Percentiles rank a stretch among this genome's conserved stretches.
Conservation (phyloP, 2,888 invertebrate species). For the Andrena hattorfiana region DNA sequence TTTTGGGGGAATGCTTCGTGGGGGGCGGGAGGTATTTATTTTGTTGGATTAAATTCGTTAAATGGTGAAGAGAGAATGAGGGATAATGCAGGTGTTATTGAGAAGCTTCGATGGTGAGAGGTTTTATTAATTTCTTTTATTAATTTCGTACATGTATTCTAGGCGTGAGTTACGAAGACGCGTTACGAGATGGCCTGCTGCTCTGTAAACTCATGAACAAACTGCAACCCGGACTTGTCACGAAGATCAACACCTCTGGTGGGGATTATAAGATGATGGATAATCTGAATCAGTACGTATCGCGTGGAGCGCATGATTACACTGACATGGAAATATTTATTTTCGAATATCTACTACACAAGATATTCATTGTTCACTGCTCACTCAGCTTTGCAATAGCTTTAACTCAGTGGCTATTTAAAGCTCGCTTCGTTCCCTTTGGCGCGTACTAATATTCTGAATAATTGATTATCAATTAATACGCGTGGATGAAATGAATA, state of each 20-base stretch:
- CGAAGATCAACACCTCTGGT: constrained; percentile 93
- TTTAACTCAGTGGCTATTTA: too few species aligned
- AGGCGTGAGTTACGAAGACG: constrained; percentile 91
- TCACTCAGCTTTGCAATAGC: too few species aligned
- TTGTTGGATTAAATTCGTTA: neutral
- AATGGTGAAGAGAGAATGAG: neutral
- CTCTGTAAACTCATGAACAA: constrained; percentile 96
- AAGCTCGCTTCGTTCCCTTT: too few species aligned
- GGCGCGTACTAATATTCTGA: too few species aligned
- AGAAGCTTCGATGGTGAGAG: neutral
- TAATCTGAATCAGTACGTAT: constrained; percentile 94
- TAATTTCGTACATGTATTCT: constrained; percentile 34
- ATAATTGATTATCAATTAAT: too few species aligned
- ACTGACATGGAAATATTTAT: too few species aligned
- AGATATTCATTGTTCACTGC: too few species aligned
- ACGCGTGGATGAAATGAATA: too few species aligned
- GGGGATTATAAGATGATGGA: constrained; percentile 99
- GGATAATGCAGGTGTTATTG: neutral
- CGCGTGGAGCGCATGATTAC: neutral
- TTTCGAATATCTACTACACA: too few species aligned
- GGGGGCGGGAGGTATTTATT: too few species aligned
- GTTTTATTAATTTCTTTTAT: neutral
- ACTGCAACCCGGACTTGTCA: constrained; percentile 93
- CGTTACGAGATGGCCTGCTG: constrained; percentile 93
- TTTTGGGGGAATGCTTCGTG: neutral